phyloP scores from a whole-genome alignment of 2,888 invertebrate genomes.

The Cerceris rybyensis region DNA sequence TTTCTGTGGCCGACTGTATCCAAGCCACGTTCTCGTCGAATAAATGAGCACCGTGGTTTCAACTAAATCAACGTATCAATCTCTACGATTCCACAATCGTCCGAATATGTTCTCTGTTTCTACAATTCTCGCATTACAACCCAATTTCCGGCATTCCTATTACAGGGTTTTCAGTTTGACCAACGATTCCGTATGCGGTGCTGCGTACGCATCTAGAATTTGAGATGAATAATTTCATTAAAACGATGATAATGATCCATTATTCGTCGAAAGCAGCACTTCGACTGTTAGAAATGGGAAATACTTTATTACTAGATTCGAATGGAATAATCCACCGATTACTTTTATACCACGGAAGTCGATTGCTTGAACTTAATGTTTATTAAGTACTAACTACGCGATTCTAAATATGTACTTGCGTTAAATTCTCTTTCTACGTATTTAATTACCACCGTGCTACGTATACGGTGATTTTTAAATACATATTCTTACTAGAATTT shows the following conservation, averaged over 20 bases:
- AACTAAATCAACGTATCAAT: conserved; percentile 40
- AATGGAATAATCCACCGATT: neutral
- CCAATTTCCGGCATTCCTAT: conserved; percentile 39
- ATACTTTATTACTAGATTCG: neutral
- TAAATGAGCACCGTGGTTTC: conserved; percentile 39
- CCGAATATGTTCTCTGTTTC: conserved; percentile 26
- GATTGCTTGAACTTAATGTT: no score
- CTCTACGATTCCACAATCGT: conserved; percentile 19
- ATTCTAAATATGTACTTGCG: no score
- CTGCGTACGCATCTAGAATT: neutral
- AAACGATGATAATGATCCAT: neutral
- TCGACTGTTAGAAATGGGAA: neutral
- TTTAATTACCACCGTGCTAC: no score
- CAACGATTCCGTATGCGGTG: conserved; percentile 7
- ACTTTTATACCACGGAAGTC: no score
- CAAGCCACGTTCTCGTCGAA: conserved; percentile 23
- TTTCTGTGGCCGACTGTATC: neutral
- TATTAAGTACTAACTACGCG: no score
- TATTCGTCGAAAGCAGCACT: neutral
- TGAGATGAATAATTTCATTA: conserved; percentile 8
- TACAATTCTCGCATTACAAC: conserved; percentile 20
- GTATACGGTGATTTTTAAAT: no score
- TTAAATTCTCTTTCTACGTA: no score
- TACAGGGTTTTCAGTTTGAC: conserved; percentile 32
- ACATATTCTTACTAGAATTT: no score